These are phyloP conservation scores for Staurois parvus DNA, from an alignment of 2,797 vertebrate genomes.

Conservation along the genomic window DNA sequence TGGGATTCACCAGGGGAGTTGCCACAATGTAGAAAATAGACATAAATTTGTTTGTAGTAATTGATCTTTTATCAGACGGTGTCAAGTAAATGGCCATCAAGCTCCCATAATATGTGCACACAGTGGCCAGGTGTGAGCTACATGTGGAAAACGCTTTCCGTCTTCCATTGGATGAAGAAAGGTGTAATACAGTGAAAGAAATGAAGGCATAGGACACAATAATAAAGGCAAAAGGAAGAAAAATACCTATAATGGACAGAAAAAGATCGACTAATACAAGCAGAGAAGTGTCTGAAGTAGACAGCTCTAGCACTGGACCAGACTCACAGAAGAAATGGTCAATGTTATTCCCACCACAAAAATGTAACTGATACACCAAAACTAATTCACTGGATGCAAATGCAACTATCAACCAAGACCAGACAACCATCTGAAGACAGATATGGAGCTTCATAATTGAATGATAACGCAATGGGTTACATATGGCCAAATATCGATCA, in stretches of 20 bases:
- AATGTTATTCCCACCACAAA: constrained; percentile 5
- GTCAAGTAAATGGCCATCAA: no score
- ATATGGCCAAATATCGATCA: neutral
- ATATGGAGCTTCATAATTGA: constrained; percentile 12
- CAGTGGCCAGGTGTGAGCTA: no score
- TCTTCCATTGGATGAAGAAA: neutral
- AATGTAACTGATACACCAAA: constrained; percentile 4
- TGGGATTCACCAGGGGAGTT: constrained; percentile 31
- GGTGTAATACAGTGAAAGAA: neutral
- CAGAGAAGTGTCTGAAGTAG: constrained; percentile 26
- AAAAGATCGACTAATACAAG: constrained; percentile 5
- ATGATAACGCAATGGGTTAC: constrained; percentile 17
- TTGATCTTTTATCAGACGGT: no score
- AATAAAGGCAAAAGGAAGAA: constrained; percentile 33
- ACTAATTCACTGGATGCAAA: constrained; percentile 2
- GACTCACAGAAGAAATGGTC: constrained; percentile 45
- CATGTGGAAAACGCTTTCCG: no score
- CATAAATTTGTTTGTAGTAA: constrained; percentile 9
- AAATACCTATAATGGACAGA: neutral
- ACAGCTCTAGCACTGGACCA: constrained; percentile 3
- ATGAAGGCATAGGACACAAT: constrained; percentile 23
- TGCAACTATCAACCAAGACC: constrained; percentile 21
- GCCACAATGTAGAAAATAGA: constrained; percentile 38
- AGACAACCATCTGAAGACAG: neutral
- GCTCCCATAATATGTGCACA: no score